Evolutionary conservation across 2,797 vertebrate genomes (phyloP), one percentile per base, ranked within the genome.

Genomic region (Acrossocheilus wenchowensis): DNA sequence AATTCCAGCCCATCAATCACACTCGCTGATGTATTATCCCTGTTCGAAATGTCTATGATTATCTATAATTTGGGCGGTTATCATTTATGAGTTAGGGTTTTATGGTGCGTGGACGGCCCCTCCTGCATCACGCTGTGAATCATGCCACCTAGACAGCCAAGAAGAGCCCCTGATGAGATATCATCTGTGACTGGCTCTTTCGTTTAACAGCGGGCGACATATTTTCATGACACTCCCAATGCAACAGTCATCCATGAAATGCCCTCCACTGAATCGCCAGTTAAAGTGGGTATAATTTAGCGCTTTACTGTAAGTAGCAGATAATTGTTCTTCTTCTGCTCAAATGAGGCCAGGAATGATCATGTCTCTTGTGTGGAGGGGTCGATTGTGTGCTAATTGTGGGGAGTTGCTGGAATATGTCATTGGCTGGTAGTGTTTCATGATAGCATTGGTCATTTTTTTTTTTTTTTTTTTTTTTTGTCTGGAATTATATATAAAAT

Each of bases 1-100:
- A 90, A 89, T 86, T 88, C 60, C 71, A 87, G 45, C 83, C 82
- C 87, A 91, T 92, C 86, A 87, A 83, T 92, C 91, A 87, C 74
- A 26, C 48, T 84, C 60, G 23, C 43, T 88, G 83, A 87, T 88
- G 72, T 86, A 83, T 89, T 77, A 72, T 68, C 78, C 84, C 85
- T 84, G 85, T 89, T 84, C 30, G 1, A 68, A 85, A 79, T 86
- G 87, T 79, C 90, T 79, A 30, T 89, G 85, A 83, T 90, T 89
- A 89, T 91, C 86, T 88, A 81, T 89, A 87, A 90, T 90, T 84
- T 87, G 85, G 86, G 74, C 36, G 57, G 81, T 87, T 86, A 83
- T 85, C 78, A 87, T 89, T 90, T 86, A 89, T 88, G 87, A 88
- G 81, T 79, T 78, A 52, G 81, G 64, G 86, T 66, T 88, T 90